Conservation (phyloP, 1,140 invertebrate genomes). For the Scaptomyza pallida region DNA sequence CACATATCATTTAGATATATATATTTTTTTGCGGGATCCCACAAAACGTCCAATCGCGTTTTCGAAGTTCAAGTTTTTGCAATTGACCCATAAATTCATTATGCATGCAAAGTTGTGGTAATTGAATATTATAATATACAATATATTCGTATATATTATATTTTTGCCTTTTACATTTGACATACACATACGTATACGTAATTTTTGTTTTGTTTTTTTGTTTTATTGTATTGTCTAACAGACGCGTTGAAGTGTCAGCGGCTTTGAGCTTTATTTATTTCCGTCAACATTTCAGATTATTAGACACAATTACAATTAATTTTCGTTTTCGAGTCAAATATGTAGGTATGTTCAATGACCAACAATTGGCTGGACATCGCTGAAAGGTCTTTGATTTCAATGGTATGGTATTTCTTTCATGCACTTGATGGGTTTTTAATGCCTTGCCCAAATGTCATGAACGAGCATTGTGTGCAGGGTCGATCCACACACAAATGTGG, state of each 20-base stretch:
- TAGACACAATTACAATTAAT: constrained; percentile 78
- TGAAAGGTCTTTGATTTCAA: constrained; percentile 64
- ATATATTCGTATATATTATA: not conserved
- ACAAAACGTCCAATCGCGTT: constrained; percentile 42
- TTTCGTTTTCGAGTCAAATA: constrained; percentile 44
- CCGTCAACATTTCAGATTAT: constrained; percentile 77
- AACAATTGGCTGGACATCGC: constrained; percentile 27
- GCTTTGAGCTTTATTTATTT: constrained; percentile 50
- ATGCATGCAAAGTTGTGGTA: constrained; percentile 70
- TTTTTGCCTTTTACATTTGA: constrained; percentile 68
- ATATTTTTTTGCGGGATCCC: constrained; percentile 7
- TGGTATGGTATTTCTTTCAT: constrained; percentile 25
- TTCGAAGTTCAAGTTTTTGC: constrained; percentile 78
- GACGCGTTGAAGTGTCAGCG: not conserved
- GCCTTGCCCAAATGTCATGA: constrained; percentile 68
- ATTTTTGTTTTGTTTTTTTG: too few species aligned
- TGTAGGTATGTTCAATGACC: constrained; percentile 60
- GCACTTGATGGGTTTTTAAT: constrained; percentile 67
- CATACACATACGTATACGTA: constrained; percentile 58
- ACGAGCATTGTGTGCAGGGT: constrained; percentile 55
- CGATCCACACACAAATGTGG: constrained; percentile 18
- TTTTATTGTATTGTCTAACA: constrained; percentile 17
- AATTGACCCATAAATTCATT: constrained; percentile 82
- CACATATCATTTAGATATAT: too few species aligned
- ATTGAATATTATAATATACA: constrained; percentile 38